A percentile compares a stretch with the other conserved stretches of the same genome.
Evolutionary conservation across 2,113 vertebrate genomes (phyloP).

Genomic region (Sclerurus mexicanus): DNA sequence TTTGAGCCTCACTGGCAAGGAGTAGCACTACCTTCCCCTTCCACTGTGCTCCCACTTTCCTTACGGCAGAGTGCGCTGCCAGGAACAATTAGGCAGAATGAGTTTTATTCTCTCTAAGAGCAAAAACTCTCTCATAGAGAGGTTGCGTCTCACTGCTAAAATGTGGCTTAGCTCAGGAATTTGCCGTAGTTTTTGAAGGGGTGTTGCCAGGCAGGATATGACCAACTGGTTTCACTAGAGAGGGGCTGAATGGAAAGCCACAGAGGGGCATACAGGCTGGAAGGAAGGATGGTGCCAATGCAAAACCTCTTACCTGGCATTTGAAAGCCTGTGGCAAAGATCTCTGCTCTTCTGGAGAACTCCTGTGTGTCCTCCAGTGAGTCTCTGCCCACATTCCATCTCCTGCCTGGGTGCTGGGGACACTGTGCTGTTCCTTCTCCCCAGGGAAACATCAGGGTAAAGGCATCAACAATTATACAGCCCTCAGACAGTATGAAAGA

Average conservation of each 20-base stretch:
- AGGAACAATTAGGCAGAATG: neutral
- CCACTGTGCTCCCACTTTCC: neutral
- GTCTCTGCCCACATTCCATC: neutral
- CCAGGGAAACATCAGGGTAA: neutral
- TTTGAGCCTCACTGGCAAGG: neutral
- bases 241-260: neutral
- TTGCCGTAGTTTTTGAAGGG: neutral
- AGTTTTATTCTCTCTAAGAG: neutral
- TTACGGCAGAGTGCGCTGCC: neutral
- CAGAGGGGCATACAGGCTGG: too few relatives aligned
- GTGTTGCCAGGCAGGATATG: neutral
- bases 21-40: neutral
- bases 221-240: neutral
- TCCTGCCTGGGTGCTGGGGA: neutral
- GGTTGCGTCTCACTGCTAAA: neutral
- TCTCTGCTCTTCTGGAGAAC: neutral
- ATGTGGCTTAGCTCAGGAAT: neutral
- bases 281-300: neutral
- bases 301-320: neutral
- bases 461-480: neutral
- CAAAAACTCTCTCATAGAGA: neutral
- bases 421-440: neutral
- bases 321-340: neutral
- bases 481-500: neutral
- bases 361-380: fast-evolving